A percentile compares a stretch with the other conserved stretches of the same genome.
phyloP scores from a whole-genome alignment of 2,113 vertebrate genomes.

The Clupea harengus region DNA sequence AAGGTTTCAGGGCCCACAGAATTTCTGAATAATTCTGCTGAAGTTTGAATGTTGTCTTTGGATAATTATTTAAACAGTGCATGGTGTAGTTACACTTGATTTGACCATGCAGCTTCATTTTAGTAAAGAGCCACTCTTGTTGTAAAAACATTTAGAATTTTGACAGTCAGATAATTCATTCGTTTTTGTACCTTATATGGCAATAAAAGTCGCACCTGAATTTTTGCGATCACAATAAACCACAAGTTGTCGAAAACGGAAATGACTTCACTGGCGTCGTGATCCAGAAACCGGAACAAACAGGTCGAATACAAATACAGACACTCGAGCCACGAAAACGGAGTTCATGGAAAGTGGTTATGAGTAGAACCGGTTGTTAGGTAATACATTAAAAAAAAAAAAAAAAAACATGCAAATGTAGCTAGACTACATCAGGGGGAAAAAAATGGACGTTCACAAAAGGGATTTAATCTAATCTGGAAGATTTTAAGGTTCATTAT shows the following conservation, averaged over 20 bases:
- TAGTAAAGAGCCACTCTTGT: no score
- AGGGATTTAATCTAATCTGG: not conserved
- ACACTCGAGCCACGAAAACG: not conserved
- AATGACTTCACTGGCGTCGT: conserved; percentile 30
- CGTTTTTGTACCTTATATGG: not conserved
- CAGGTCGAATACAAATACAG: conserved; percentile 1
- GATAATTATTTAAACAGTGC: not conserved
- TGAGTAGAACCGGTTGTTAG: not conserved
- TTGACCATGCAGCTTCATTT: no score
- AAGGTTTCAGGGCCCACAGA: no score
- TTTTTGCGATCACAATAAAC: not conserved
- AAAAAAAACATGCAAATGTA: not conserved
- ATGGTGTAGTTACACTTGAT: no score
- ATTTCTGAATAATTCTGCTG: no score
- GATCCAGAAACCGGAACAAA: conserved; percentile 27
- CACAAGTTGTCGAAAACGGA: conserved; percentile 42
- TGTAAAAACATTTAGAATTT: no score
- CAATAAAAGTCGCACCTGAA: no score
- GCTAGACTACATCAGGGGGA: not conserved
- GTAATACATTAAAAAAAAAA: not conserved
- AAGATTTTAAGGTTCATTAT: not conserved
- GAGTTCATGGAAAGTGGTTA: not conserved
- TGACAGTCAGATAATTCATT: no score
- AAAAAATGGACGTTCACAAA: not conserved
- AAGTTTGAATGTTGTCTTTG: no score